Evolutionary conservation across 2,797 vertebrate genomes (phyloP).

Genomic region (Monodelphis domestica): DNA sequence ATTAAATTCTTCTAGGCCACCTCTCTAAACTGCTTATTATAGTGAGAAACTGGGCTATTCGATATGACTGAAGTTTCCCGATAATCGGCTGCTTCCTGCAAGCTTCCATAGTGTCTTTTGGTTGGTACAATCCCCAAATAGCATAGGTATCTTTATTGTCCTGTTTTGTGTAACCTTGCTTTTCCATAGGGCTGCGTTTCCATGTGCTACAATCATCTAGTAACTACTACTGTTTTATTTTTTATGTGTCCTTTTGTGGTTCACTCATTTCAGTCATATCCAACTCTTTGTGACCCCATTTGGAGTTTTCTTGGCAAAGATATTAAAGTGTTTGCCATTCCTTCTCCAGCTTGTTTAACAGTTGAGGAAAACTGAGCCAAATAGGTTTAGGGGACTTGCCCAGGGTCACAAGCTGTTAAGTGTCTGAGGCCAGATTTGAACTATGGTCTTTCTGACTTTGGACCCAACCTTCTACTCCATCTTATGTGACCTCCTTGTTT

Average conservation of each 20-base stretch:
- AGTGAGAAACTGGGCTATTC: background rate
- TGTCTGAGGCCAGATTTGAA: too few species aligned
- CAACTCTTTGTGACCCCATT: too few species aligned
- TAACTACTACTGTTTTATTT: background rate
- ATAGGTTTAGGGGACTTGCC: too few species aligned
- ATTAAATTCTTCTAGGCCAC: background rate
- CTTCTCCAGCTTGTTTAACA: too few species aligned
- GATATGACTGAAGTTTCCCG: background rate
- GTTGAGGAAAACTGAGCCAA: too few species aligned
- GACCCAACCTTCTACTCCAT: too few species aligned
- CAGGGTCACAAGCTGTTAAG: too few species aligned
- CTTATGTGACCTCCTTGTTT: background rate
- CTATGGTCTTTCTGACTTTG: too few species aligned
- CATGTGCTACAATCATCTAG: background rate
- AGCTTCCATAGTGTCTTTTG: background rate
- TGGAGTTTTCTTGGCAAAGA: too few species aligned
- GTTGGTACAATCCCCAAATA: background rate
- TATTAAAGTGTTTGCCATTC: too few species aligned
- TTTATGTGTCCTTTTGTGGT: too few species aligned
- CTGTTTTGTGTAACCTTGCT: background rate
- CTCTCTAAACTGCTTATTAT: background rate
- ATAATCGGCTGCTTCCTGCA: background rate
- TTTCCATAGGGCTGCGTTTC: background rate
- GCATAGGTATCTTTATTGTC: background rate
- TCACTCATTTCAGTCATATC: too few species aligned